These are phyloP conservation scores for Polypterus bichir DNA, from an alignment of 2,113 vertebrate genomes.

Conservation along the genomic window DNA sequence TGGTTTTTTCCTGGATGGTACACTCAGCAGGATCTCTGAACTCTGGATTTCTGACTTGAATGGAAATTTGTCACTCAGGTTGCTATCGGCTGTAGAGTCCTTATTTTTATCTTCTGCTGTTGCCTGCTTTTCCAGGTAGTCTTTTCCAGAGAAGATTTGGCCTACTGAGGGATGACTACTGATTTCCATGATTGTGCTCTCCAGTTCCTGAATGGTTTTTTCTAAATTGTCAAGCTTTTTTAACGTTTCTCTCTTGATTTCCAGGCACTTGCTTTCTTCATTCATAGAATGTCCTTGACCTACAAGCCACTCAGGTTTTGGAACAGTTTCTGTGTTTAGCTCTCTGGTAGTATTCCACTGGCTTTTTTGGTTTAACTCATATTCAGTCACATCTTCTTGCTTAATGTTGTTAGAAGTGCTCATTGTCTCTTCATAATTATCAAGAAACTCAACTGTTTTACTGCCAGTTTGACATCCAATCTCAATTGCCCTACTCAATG, in stretches of 20 bases:
- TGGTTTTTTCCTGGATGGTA: conserved; percentile 39
- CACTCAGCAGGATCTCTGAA: rapidly evolving
- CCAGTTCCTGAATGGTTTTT: conserved; percentile 77
- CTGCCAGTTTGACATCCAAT: conserved; percentile 12
- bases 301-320: neutral
- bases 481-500: conserved; percentile 23
- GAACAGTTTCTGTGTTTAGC: neutral
- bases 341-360: neutral
- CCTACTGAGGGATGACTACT: conserved; percentile 34
- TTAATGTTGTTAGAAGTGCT: neutral
- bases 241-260: conserved; percentile 35
- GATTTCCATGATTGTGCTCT: conserved; percentile 71
- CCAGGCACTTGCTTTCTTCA: neutral
- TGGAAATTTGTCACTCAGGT: no score
- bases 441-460: conserved; percentile 5
- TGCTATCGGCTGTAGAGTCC: no score
- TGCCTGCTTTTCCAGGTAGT: neutral
- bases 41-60: no score
- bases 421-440: neutral
- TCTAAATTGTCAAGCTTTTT: conserved; percentile 73
- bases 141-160: conserved; percentile 15
- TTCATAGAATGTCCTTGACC: neutral
- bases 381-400: neutral
- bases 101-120: rapidly evolving
- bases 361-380: neutral